These are phyloP conservation scores for Coracias cyanogaster DNA, from an alignment of 2,797 vertebrate genomes.

Conservation along the genomic window DNA sequence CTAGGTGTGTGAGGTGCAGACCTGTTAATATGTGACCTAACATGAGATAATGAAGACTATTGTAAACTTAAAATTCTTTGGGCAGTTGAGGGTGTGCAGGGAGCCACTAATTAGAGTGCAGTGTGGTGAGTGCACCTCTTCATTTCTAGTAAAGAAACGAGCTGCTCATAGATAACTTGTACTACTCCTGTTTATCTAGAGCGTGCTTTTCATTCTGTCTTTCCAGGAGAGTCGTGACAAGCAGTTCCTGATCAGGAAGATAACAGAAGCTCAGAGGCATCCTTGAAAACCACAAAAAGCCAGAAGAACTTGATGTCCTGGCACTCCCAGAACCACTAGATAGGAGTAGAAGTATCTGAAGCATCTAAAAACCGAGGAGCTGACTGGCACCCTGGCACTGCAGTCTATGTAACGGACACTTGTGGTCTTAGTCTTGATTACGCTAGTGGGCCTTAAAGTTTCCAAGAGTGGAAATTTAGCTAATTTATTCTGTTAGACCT, in stretches of 20 bases:
- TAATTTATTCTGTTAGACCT: not conserved
- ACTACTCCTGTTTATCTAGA: not conserved
- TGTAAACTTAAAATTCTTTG: not conserved
- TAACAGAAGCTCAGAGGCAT: constrained; percentile 84
- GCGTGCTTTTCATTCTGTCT: not conserved
- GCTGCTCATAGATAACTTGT: not conserved
- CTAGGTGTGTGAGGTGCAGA: not conserved
- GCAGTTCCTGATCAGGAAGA: constrained; percentile 89
- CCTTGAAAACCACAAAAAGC: not conserved
- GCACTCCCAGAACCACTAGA: not conserved
- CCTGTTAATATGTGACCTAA: not conserved
- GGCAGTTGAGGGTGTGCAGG: not conserved
- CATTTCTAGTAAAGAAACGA: not conserved
- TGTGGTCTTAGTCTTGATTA: not conserved
- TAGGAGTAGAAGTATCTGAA: not conserved
- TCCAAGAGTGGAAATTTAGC: not conserved
- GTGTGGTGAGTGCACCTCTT: not conserved
- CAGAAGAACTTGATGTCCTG: not conserved
- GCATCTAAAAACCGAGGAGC: not conserved
- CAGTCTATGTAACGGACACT: accelerated
- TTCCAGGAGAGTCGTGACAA: constrained; percentile 89
- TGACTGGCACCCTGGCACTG: not conserved
- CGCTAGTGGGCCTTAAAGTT: not conserved
- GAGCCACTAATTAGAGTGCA: not conserved
- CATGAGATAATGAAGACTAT: not conserved